A percentile compares a stretch with the other conserved stretches of the same genome.
Evolutionary conservation across 2,888 invertebrate genomes (phyloP).

Genomic region (Microplitis manilae): DNA sequence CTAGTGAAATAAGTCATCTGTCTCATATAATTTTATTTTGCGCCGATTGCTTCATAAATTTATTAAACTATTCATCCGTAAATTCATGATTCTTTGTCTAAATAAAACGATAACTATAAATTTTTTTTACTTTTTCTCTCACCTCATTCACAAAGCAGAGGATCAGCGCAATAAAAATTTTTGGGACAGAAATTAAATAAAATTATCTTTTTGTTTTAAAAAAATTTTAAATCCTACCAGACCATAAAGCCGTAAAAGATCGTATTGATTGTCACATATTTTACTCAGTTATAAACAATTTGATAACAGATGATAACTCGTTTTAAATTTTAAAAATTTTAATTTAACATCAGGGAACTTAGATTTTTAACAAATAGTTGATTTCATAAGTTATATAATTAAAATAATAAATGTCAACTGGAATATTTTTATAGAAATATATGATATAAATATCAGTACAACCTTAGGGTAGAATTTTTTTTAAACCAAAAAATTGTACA

Average conservation of each 20-base stretch:
- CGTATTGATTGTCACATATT: background rate
- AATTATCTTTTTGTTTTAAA: constrained; percentile 21
- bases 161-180: constrained; percentile 56
- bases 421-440: background rate
- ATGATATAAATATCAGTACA: background rate
- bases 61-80: background rate
- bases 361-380: too few species aligned
- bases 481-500: background rate
- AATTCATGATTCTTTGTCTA: background rate
- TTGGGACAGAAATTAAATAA: constrained; percentile 62
- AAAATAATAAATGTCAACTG: too few species aligned
- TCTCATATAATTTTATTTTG: constrained; percentile 33
- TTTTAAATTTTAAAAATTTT: background rate
- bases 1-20: constrained; percentile 46
- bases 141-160: constrained; percentile 56
- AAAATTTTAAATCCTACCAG: background rate
- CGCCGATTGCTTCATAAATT: constrained; percentile 37
- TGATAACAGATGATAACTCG: background rate
- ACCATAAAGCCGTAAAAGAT: background rate
- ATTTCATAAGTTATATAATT: too few species aligned
- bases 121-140: background rate
- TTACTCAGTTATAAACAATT: background rate
- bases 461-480: background rate
- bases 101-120: background rate
- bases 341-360: too few species aligned